Evolutionary conservation across 2,888 invertebrate genomes (phyloP).

Genomic region (Drosophila formosana): DNA sequence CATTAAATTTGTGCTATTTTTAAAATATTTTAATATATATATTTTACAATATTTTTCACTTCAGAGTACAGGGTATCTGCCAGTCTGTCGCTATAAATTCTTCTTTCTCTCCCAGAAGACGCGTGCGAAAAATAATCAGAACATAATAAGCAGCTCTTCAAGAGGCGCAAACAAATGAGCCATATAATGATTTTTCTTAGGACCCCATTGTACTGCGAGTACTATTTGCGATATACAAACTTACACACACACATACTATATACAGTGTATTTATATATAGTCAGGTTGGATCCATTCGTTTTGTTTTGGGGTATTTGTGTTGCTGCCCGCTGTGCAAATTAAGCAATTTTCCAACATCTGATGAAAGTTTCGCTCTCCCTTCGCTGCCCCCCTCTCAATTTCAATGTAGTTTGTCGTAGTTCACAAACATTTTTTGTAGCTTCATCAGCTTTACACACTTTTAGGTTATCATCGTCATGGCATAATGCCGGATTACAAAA

Average conservation of each 20-base stretch:
- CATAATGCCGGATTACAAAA: conserved; percentile 73
- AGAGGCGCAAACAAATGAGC: conserved; percentile 73
- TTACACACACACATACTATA: neutral
- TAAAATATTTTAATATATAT: neutral
- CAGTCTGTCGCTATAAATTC: neutral
- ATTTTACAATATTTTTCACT: neutral
- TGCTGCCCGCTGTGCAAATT: conserved; percentile 56
- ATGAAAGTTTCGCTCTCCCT: conserved; percentile 28
- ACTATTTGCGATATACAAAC: conserved; percentile 49
- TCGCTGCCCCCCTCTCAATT: neutral
- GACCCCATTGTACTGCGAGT: conserved; percentile 20
- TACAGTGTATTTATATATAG: conserved; percentile 2
- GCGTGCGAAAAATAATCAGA: conserved; percentile 75
- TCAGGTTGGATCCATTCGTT: conserved; percentile 16
- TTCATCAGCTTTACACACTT: conserved; percentile 73
- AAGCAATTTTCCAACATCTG: conserved; percentile 66
- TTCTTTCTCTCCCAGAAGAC: conserved; percentile 34
- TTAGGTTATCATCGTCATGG: conserved; percentile 69
- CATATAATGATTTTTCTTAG: conserved; percentile 69
- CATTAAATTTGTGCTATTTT: too few relatives aligned
- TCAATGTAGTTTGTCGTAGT: conserved; percentile 55
- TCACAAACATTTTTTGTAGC: conserved; percentile 54
- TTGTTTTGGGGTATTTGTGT: conserved; percentile 4
- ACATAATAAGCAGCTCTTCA: conserved; percentile 70
- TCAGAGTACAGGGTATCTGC: conserved; percentile 13